phyloP scores from a whole-genome alignment of 2,113 vertebrate species.

The Daubentonia madagascariensis region DNA sequence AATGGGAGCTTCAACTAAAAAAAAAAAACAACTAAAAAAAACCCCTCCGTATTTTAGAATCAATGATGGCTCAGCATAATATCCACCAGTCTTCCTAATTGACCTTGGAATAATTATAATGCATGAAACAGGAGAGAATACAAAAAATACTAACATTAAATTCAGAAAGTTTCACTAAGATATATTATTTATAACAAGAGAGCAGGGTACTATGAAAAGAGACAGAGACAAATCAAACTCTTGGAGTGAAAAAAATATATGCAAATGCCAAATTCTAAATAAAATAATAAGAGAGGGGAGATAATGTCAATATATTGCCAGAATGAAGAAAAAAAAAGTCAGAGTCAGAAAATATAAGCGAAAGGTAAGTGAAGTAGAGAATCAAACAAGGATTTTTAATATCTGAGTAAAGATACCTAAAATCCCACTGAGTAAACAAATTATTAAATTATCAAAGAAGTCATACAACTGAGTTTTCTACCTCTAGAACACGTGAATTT shows the following conservation, averaged over 20 bases:
- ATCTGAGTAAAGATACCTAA: not conserved
- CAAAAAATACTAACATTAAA: not conserved
- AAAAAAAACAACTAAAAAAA: not conserved
- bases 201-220: not conserved
- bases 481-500: not conserved
- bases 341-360: not conserved
- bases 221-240: not conserved
- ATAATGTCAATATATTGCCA: not conserved
- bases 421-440: not conserved
- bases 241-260: not conserved
- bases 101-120: not conserved
- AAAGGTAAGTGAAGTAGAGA: not conserved
- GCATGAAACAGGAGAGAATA: not conserved
- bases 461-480: not conserved
- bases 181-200: not conserved
- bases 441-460: not conserved
- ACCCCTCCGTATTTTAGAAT: not conserved
- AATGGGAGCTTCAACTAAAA: not conserved
- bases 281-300: not conserved
- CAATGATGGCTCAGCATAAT: not conserved
- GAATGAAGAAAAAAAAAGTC: not conserved
- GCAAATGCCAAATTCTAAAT: not conserved
- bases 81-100: not conserved
- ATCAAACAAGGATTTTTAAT: not conserved
- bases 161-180: not conserved